Evolutionary conservation across 2,888 invertebrate genomes (phyloP).

Genomic region (Odontomyia ornata): DNA sequence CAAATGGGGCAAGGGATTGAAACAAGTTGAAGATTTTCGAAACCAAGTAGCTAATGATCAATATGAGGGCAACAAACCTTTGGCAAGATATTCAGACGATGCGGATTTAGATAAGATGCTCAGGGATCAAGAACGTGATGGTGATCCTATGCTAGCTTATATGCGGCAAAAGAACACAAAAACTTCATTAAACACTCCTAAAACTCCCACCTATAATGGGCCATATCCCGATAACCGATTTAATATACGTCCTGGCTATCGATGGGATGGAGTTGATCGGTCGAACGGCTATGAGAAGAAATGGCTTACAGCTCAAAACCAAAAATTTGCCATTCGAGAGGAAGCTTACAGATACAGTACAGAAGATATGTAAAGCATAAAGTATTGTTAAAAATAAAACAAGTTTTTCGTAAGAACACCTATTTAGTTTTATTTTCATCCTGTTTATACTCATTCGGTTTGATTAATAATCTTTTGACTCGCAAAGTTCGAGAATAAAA

Average conservation of each 20-base stretch:
- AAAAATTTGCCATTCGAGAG: constrained; percentile 78
- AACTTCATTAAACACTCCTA: constrained; percentile 66
- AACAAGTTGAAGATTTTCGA: constrained; percentile 81
- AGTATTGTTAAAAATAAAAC: background rate
- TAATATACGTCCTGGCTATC: constrained; percentile 89
- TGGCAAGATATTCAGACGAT: constrained; percentile 90
- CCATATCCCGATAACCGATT: constrained; percentile 91
- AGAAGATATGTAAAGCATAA: constrained; percentile 87
- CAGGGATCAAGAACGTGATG: constrained; percentile 78
- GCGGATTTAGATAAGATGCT: constrained; percentile 83
- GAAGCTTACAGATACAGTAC: constrained; percentile 95
- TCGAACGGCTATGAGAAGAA: constrained; percentile 96
- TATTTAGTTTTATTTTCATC: too few species aligned
- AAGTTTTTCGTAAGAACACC: too few species aligned
- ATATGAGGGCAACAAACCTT: constrained; percentile 88
- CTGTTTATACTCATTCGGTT: too few species aligned
- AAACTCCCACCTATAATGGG: constrained; percentile 81
- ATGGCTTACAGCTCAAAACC: constrained; percentile 81
- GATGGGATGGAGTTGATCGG: constrained; percentile 99
- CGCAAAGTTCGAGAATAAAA: too few species aligned
- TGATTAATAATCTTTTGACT: too few species aligned
- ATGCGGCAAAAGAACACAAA: constrained; percentile 74
- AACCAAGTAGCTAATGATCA: constrained; percentile 76
- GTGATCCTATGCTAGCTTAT: constrained; percentile 94
- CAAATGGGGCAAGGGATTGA: constrained; percentile 85